These are phyloP conservation scores for Scaptodrosophila latifasciaeformis DNA, from an alignment of 2,888 invertebrate species.

Conservation along the genomic window DNA sequence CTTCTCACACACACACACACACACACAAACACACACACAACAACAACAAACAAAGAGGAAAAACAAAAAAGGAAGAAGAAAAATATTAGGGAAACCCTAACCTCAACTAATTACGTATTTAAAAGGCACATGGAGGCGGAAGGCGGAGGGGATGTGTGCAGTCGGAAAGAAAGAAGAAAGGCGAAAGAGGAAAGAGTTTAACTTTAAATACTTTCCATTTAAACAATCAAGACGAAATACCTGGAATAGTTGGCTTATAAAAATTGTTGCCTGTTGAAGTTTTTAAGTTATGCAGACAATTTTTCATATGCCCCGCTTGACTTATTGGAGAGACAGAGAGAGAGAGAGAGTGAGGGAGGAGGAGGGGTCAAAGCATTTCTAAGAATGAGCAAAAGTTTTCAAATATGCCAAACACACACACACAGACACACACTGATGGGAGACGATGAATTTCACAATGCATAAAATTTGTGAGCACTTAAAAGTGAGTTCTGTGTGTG, in stretches of 20 bases:
- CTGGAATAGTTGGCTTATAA: not conserved
- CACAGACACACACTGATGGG: not conserved
- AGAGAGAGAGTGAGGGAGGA: slow-evolving; percentile 24
- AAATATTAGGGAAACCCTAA: not conserved
- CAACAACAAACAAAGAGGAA: not conserved
- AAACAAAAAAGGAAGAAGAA: not conserved
- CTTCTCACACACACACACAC: not conserved
- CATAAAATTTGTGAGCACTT: slow-evolving; percentile 40
- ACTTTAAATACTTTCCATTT: not conserved
- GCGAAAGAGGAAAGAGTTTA: not conserved
- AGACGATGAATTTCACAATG: slow-evolving; percentile 22
- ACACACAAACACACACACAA: not conserved
- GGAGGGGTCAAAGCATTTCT: slow-evolving; percentile 1
- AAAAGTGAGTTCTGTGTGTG: slow-evolving; percentile 38
- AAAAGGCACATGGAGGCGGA: no score
- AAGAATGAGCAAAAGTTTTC: slow-evolving; percentile 37
- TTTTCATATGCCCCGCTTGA: slow-evolving; percentile 31
- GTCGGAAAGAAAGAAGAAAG: not conserved
- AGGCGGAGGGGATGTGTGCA: no score
- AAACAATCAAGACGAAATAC: not conserved
- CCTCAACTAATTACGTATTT: not conserved
- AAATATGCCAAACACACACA: slow-evolving; percentile 37
- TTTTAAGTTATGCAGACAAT: slow-evolving; percentile 55
- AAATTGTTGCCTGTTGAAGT: slow-evolving; percentile 12
- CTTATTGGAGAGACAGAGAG: slow-evolving; percentile 1